Conservation (phyloP, 2,113 vertebrate species). For the Aspiorhynchus laticeps region DNA sequence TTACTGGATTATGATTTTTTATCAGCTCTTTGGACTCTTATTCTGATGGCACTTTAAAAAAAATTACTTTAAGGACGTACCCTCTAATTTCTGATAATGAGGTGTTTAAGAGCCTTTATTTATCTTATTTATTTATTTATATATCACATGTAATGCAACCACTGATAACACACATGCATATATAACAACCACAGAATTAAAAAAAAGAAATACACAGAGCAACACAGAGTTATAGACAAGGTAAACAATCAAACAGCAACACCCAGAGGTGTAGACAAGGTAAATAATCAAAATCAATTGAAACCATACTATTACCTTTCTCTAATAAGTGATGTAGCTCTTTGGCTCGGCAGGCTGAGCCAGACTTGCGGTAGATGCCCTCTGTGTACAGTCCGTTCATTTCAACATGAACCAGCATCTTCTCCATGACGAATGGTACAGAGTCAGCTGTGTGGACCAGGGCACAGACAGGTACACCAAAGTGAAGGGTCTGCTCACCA, state of each 20-base stretch:
- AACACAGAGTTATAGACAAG: too few species aligned
- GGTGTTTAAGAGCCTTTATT: not conserved
- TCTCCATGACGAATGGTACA: slow-evolving; percentile 87
- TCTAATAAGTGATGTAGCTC: slow-evolving; percentile 89
- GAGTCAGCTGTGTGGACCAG: slow-evolving; percentile 81
- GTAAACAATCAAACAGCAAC: too few species aligned
- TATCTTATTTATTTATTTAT: not conserved
- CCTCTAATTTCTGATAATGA: not conserved
- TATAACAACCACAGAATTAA: not conserved
- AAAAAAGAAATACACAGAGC: too few species aligned
- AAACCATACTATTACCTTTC: slow-evolving; percentile 70
- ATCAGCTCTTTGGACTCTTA: not conserved
- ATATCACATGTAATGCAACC: not conserved
- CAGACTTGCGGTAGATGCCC: slow-evolving; percentile 96
- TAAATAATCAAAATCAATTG: too few species aligned
- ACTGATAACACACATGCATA: not conserved
- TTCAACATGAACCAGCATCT: slow-evolving; percentile 89
- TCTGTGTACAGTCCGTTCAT: slow-evolving; percentile 93
- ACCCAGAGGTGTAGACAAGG: too few species aligned
- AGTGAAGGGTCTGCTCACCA: slow-evolving; percentile 75
- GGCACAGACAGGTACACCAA: slow-evolving; percentile 83
- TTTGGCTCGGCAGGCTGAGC: slow-evolving; percentile 84
- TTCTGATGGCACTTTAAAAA: not conserved
- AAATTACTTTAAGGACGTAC: not conserved
- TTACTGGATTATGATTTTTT: not conserved